Percentiles rank a stretch among this genome's conserved stretches.
phyloP scores from a whole-genome alignment of 2,797 vertebrate genomes.

The Sparus aurata region DNA sequence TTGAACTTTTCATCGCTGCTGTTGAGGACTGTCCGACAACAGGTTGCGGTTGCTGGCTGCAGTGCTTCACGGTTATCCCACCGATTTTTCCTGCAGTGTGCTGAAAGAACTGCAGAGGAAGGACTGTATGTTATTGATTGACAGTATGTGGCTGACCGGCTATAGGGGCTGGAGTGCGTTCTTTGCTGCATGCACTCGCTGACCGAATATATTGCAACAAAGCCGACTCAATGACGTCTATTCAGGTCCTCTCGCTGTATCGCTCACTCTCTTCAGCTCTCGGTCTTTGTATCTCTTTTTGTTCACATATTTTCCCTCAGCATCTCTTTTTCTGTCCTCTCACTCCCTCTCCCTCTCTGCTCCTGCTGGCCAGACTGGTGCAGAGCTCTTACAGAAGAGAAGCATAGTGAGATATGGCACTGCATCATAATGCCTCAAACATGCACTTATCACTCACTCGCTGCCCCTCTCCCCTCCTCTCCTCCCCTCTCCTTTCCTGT shows the following conservation, averaged over 20 bases:
- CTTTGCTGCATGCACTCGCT: slow-evolving; percentile 53
- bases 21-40: not conserved
- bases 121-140: slow-evolving; percentile 74
- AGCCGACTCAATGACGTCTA: not conserved
- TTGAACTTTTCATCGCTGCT: slow-evolving; percentile 24
- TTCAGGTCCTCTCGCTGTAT: slow-evolving; percentile 31
- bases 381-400: slow-evolving; percentile 76
- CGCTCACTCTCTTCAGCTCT: slow-evolving; percentile 32
- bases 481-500: slow-evolving; percentile 12
- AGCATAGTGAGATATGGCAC: slow-evolving; percentile 82
- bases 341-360: slow-evolving; percentile 1
- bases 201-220: slow-evolving; percentile 27
- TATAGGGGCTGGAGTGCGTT: slow-evolving; percentile 32
- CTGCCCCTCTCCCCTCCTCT: slow-evolving; percentile 38
- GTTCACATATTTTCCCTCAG: slow-evolving; percentile 25
- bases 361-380: slow-evolving; percentile 68
- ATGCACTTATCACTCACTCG: slow-evolving; percentile 65
- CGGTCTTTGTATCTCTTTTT: slow-evolving; percentile 34
- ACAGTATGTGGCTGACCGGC: slow-evolving; percentile 64
- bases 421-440: slow-evolving; percentile 80
- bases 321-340: not conserved
- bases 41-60: slow-evolving; percentile 24
- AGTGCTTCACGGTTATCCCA: slow-evolving; percentile 26
- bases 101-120: slow-evolving; percentile 60
- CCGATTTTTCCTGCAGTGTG: slow-evolving; percentile 66